Conservation (phyloP, 2,888 invertebrate species). For the Clepsis dumicolana region DNA sequence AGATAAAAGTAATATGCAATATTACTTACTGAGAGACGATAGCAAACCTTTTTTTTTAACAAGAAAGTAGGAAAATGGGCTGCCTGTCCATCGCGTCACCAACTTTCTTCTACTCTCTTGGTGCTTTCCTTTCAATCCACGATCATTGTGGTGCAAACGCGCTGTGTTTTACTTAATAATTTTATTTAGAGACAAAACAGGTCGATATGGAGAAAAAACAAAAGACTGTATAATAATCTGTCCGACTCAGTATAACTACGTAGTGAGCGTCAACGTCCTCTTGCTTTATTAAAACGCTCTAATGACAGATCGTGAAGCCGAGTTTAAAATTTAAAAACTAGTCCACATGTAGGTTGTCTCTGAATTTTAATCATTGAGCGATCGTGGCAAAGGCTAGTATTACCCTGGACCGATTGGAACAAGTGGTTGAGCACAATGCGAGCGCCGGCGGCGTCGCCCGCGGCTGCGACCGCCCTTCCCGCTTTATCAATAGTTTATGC, state of each 20-base stretch:
- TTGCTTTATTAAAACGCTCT: neutral
- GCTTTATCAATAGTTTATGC: constrained; percentile 75
- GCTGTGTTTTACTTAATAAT: neutral
- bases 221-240: neutral
- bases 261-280: neutral
- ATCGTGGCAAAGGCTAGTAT: constrained; percentile 12
- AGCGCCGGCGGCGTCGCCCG: constrained; percentile 50
- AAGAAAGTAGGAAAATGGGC: neutral
- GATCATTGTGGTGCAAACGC: neutral
- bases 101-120: too few species aligned
- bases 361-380: constrained; percentile 8
- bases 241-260: neutral
- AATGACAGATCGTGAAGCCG: neutral
- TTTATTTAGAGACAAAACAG: neutral
- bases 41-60: too few species aligned
- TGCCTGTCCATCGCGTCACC: neutral
- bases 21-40: too few species aligned
- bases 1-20: too few species aligned
- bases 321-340: neutral
- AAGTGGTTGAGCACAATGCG: constrained; percentile 50
- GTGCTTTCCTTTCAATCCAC: neutral
- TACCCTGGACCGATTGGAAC: constrained; percentile 16
- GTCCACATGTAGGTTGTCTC: neutral
- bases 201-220: neutral
- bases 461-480: constrained; percentile 60